phyloP scores from a whole-genome alignment of 2,797 vertebrate species.

The Phalanger gymnotis region DNA sequence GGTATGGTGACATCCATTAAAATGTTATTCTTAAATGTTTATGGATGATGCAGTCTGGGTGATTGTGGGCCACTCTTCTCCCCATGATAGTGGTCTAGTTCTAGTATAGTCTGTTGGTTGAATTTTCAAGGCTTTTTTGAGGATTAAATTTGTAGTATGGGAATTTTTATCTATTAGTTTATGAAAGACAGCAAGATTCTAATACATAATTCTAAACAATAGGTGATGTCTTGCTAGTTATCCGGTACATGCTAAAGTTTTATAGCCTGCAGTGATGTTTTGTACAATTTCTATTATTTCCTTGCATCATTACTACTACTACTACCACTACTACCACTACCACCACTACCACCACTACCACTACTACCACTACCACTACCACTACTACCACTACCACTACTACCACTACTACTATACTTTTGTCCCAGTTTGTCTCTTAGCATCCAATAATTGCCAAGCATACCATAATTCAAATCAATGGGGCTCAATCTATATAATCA shows the following conservation, averaged over 20 bases:
- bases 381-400: background rate
- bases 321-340: too few relatives aligned
- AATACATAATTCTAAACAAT: background rate
- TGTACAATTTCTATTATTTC: background rate
- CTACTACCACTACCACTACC: background rate
- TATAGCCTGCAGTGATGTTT: background rate
- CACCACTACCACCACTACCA: background rate
- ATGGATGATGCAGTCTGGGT: background rate
- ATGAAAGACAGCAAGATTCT: background rate
- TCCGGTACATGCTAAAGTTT: background rate
- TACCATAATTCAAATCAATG: background rate
- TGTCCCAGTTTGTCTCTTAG: background rate
- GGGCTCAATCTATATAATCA: background rate
- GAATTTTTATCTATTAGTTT: background rate
- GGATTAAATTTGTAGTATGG: background rate
- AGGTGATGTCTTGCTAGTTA: background rate
- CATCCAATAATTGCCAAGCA: background rate
- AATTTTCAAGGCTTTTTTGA: background rate
- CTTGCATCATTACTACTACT: background rate
- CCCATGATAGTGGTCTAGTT: background rate
- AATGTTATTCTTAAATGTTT: background rate
- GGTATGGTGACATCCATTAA: background rate
- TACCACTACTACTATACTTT: background rate
- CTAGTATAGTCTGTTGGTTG: background rate
- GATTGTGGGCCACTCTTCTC: background rate